Conservation (phyloP, 2,797 vertebrate species). For the Typhlichthys subterraneus region DNA sequence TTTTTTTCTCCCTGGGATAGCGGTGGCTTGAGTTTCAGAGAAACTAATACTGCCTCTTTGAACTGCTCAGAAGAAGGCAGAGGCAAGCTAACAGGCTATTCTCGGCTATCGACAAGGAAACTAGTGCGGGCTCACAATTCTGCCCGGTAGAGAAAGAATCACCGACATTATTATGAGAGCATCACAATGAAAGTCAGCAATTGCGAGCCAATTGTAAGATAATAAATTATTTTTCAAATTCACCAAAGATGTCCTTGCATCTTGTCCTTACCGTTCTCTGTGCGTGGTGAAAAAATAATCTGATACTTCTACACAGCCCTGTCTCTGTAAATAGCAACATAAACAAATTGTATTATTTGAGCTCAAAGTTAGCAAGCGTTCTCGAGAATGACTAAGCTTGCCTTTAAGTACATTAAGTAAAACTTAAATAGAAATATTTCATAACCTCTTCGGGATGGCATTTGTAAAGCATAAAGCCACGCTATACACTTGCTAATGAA, state of each 20-base stretch:
- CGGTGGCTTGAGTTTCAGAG: slow-evolving; percentile 80
- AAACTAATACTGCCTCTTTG: slow-evolving; percentile 82
- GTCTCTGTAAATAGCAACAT: too few species aligned
- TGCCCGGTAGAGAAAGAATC: neutral
- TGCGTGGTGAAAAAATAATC: too few species aligned
- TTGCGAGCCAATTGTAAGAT: too few species aligned
- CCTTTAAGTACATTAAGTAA: neutral
- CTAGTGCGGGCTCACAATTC: slow-evolving; percentile 4
- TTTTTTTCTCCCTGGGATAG: slow-evolving; percentile 50
- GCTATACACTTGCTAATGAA: too few species aligned
- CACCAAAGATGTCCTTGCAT: too few species aligned
- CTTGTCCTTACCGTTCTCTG: too few species aligned
- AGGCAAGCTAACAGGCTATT: slow-evolving; percentile 25
- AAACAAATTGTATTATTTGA: too few species aligned
- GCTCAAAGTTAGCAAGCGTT: too few species aligned
- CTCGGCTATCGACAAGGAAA: slow-evolving; percentile 7
- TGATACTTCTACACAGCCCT: too few species aligned
- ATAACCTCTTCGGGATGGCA: neutral
- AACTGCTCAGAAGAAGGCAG: slow-evolving; percentile 65
- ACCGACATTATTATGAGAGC: neutral
- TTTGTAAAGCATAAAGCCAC: neutral
- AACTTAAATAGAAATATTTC: neutral
- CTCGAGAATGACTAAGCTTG: too few species aligned
- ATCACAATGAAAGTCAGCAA: neutral
- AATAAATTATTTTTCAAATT: too few species aligned